Base-by-base conservation (phyloP, 2,113 vertebrate species). In the Platichthys stellatus region DNA sequence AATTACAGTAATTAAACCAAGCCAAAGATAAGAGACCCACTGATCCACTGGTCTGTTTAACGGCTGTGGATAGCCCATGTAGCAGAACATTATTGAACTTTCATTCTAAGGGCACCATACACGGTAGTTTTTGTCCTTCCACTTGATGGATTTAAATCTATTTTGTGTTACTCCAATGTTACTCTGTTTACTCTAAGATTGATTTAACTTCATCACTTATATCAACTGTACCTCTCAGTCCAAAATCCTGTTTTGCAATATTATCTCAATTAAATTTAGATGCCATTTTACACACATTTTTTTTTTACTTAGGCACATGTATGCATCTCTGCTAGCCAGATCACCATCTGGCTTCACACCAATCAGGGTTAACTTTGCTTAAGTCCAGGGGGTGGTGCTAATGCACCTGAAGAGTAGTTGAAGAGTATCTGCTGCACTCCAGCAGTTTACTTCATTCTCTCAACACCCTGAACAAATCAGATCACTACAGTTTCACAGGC, bases 21-120 rank as follows among this genome's bases (percentile, higher is more conserved):
- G 64, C 28, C 68, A 64, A 67, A 63, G 14, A 74, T 47, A 53
- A 35, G 79, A 78, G 65, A 71, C 66, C 53, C 78, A 70, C 76
- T 72, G 69, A 57, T 76, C 40, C 28, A 63, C 72, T 4, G 43
- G 56, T 49, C 72, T 69, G 15, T 51, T 11, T 43, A 24, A 61
- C 35, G 62, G 8, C 63, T 17, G 5, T 63, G 63, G 53, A 71
- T 35, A 40, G 49, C 53, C 71, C 49, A 80, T 76, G 82, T 80
- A 84, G 77, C 72, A 76, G 57, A 75, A 54, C 28, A 59, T 69
- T 47, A 35, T 24, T 35, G 15, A 35, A 47, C 23, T 24, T 24
- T 49, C 4, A 7, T 23, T 56, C 47, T 17, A 23, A 31, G 3
- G 31, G 64, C 54, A 47, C 35, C 12, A 49, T 61, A 35, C 31